Evolutionary conservation across 2,113 vertebrate genomes (phyloP).

Genomic region (Falco punctatus): DNA sequence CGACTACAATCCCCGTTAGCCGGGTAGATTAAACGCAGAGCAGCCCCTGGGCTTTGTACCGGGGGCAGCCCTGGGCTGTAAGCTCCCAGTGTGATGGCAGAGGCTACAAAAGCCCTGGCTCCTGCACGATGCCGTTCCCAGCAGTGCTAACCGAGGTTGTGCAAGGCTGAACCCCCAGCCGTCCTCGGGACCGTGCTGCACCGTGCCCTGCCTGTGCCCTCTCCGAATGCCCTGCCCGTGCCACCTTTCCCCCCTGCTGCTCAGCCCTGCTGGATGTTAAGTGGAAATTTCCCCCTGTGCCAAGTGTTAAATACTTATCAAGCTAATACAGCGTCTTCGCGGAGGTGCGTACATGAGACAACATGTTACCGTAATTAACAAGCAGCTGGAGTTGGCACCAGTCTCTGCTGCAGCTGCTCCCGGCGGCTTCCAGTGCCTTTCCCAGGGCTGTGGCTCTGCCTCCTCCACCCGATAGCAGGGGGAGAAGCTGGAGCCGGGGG

Average conservation of each 20-base stretch:
- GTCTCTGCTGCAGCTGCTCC: constrained; percentile 43
- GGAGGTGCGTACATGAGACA: constrained; percentile 60
- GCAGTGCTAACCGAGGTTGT: fast-evolving
- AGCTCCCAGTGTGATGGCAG: background rate
- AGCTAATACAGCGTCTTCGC: constrained; percentile 46
- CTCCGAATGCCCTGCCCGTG: background rate
- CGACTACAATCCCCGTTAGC: background rate
- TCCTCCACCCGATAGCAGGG: fast-evolving
- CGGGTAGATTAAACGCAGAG: background rate
- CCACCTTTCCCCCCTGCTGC: constrained; percentile 1
- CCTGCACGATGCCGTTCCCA: background rate
- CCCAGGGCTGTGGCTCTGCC: constrained; percentile 31
- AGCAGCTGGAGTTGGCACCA: constrained; percentile 52
- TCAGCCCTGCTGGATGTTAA: constrained; percentile 32
- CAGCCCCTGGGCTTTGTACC: background rate
- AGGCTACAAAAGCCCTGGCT: background rate
- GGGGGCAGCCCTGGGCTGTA: background rate
- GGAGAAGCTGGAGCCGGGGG: background rate
- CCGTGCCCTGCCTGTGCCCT: background rate
- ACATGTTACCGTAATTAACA: constrained; percentile 53
- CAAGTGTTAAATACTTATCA: constrained; percentile 55
- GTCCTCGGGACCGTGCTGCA: background rate
- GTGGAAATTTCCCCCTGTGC: constrained; percentile 35
- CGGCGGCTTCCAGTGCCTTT: background rate
- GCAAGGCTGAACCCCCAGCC: background rate